A percentile compares a stretch with the other conserved stretches of the same genome.
phyloP scores from a whole-genome alignment of 37 sponge, comb jelly and placozoan genomes.

The Sycon ciliatum region DNA sequence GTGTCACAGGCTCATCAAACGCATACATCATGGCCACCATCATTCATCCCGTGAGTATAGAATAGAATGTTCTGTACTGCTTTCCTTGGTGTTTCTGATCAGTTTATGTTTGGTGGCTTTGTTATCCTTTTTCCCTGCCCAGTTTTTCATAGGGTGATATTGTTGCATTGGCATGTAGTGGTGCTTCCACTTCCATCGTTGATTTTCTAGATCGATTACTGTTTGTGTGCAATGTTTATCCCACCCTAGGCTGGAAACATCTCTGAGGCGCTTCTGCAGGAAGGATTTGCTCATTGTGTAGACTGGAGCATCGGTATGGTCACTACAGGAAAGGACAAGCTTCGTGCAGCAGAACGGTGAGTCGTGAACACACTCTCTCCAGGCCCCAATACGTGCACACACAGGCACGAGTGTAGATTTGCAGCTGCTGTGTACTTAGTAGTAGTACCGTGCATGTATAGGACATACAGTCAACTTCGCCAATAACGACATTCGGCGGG shows the following conservation, averaged over 20 bases:
- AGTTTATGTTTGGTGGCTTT: background rate
- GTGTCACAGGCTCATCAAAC: slow-evolving; percentile 14
- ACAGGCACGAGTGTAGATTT: too few relatives aligned
- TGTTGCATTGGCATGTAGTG: background rate
- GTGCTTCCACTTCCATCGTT: too few relatives aligned
- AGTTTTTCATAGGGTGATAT: background rate
- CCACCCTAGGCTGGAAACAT: slow-evolving; percentile 71
- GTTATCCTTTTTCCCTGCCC: background rate
- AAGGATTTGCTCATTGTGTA: slow-evolving; percentile 89
- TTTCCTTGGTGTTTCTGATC: background rate
- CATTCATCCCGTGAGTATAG: slow-evolving; percentile 27
- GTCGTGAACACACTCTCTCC: background rate
- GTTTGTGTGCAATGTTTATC: background rate
- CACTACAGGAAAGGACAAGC: slow-evolving; percentile 51
- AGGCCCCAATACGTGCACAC: too few relatives aligned
- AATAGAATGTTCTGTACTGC: background rate
- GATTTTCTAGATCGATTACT: too few relatives aligned
- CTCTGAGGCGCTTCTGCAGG: slow-evolving; percentile 71
- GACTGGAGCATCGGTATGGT: slow-evolving; percentile 93
- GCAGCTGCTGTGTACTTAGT: too few relatives aligned
- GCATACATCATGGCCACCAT: slow-evolving; percentile 34
- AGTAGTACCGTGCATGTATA: too few relatives aligned
- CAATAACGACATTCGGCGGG: too few relatives aligned
- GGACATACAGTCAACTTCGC: too few relatives aligned
- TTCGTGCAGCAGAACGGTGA: slow-evolving; percentile 73